phyloP scores from a whole-genome alignment of 2,113 vertebrate species.

The Oriolus oriolus region DNA sequence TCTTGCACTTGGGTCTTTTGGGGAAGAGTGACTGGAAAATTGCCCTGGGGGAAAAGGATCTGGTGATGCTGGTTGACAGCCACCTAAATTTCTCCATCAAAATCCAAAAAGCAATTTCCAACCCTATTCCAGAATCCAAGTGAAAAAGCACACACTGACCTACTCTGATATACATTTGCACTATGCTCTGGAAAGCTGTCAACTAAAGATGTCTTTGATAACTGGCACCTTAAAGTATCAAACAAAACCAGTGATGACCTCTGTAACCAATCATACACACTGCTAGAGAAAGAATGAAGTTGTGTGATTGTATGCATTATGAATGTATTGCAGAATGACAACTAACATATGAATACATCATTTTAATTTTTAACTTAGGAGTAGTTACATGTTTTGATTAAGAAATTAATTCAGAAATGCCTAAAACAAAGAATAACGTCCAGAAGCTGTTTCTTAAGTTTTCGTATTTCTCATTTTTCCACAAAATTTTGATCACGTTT shows the following conservation, averaged over 20 bases:
- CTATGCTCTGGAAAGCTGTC: not conserved
- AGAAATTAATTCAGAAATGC: not conserved
- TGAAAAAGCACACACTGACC: not conserved
- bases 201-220: not conserved
- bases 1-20: not conserved
- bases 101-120: not conserved
- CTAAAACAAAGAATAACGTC: not conserved
- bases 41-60: not conserved
- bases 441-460: not conserved
- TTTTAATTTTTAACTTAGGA: not conserved
- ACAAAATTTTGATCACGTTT: rapidly evolving
- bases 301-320: not conserved
- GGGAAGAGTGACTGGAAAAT: not conserved
- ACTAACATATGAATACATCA: not conserved
- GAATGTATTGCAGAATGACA: not conserved
- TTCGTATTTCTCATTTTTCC: not conserved
- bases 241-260: not conserved
- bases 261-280: not conserved
- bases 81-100: not conserved
- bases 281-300: not conserved
- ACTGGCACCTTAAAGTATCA: not conserved
- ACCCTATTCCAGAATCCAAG: not conserved
- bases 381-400: not conserved
- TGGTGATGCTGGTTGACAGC: not conserved
- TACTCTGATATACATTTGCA: rapidly evolving